Base-by-base conservation (phyloP, 92 coral and sea anemone species). In the Isaurus tuberculatus region DNA sequence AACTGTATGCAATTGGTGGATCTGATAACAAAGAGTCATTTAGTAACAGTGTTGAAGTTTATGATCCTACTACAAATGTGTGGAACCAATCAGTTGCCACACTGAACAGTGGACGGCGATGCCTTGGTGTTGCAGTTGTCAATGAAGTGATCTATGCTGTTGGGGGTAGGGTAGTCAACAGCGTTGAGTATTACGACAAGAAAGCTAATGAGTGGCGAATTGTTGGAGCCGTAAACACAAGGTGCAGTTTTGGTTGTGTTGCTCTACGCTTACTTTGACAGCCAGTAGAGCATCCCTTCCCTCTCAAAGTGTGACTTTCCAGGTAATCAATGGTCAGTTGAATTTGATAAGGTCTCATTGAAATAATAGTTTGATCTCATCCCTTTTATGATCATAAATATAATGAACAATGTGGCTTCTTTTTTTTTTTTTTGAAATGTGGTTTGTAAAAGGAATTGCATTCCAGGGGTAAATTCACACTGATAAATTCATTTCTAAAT, bases 181-280 rank as follows among this genome's bases (percentile, higher is more conserved):
- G 98, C 57, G 95, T 97, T 51, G 99, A 97, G 89, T 97, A 92
- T 83, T 97, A 97, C 71, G 99, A 97, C 72, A 75, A 91, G 66
- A 95, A 94, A 37, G 86, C 85, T 64, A 97, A 97, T 83, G 81
- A 84, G 64, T 97, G 99, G 99, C 90, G 85, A 28, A 92, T 97
- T 31, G 99, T 97, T 78, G 99, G 99, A 17, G 90, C 99, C 16
- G 99, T 97, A 1, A 97, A 97, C 48, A 90, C 99, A 42, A 86
- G 98, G 44, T 97, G 99, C 36, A 97, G 95, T 90, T 97, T 97
- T 91, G 99, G 99, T 33, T 97, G 99, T 92, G 98, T 94, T 31
- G 98, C 98, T 20, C 79, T 96, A 49, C 91, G 99, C 17, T 89
- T 93, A 25, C 86, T 93, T 80, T 93, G 69, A 88, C 34, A 20